These are phyloP conservation scores for Pocillopora meandrina DNA, from an alignment of 92 coral and sea anemone genomes.

Conservation along the genomic window DNA sequence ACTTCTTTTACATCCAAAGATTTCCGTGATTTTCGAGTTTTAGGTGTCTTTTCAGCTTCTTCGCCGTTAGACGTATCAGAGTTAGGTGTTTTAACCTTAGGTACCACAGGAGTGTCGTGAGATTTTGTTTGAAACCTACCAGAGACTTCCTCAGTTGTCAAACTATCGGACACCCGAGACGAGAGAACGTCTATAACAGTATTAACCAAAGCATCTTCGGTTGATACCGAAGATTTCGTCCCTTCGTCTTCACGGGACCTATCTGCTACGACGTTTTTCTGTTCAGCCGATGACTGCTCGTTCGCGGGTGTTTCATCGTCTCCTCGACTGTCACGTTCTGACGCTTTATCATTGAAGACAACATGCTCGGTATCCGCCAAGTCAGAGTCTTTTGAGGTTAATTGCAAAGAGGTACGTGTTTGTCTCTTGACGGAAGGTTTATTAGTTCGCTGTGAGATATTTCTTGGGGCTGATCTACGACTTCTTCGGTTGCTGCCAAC, in stretches of 20 bases:
- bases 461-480: conserved; percentile 17
- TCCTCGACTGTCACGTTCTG: background rate
- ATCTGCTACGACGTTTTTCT: background rate
- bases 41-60: conserved; percentile 9
- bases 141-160: background rate
- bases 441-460: background rate
- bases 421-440: conserved; percentile 9
- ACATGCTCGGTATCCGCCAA: background rate
- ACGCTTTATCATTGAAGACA: background rate
- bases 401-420: background rate
- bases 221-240: background rate
- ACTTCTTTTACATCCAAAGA: conserved; percentile 3
- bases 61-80: background rate
- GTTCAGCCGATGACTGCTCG: background rate
- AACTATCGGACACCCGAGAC: background rate
- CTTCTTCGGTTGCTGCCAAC: conserved; percentile 20
- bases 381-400: conserved; percentile 13
- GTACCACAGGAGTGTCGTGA: background rate
- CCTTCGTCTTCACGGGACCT: too few relatives aligned
- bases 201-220: conserved; percentile 12
- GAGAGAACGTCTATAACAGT: background rate
- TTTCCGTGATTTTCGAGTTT: conserved; percentile 14
- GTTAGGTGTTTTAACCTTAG: background rate
- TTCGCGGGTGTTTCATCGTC: background rate
- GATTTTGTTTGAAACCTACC: background rate